A percentile compares a stretch with the other conserved stretches of the same genome.
phyloP scores from a whole-genome alignment of 2,888 invertebrate species.

The Agriopis aurantiaria region DNA sequence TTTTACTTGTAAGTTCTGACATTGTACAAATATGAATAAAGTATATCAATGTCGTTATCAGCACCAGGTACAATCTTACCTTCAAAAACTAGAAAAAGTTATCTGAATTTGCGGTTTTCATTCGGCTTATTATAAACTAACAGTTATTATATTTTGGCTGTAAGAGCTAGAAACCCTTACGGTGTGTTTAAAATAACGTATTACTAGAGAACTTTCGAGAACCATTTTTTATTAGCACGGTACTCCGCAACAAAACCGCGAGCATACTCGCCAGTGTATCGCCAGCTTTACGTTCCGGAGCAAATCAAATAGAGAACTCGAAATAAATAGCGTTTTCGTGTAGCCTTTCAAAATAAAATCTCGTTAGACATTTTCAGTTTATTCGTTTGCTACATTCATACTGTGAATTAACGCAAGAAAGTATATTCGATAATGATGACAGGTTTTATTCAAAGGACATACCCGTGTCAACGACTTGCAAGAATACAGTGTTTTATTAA shows the following conservation, averaged over 20 bases:
- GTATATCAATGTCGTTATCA: too few species aligned
- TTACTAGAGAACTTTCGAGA: too few species aligned
- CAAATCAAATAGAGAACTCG: slow-evolving; percentile 68
- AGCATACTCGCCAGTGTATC: slow-evolving; percentile 6
- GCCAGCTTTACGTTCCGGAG: slow-evolving; percentile 47
- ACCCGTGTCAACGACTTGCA: slow-evolving; percentile 6
- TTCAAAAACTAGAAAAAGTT: too few species aligned
- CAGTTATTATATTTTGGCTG: too few species aligned
- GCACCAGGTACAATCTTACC: too few species aligned
- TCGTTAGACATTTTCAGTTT: slow-evolving; percentile 67
- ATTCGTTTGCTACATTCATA: slow-evolving; percentile 54
- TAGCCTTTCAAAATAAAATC: slow-evolving; percentile 68
- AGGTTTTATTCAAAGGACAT: slow-evolving; percentile 32
- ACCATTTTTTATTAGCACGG: too few species aligned
- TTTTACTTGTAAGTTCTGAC: too few species aligned
- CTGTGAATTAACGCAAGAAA: slow-evolving; percentile 50
- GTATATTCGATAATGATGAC: slow-evolving; percentile 50
- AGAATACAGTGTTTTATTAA: slow-evolving; percentile 2
- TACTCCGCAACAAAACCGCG: not conserved
- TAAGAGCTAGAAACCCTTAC: too few species aligned
- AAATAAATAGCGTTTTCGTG: slow-evolving; percentile 69
- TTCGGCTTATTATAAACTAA: too few species aligned
- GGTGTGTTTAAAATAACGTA: too few species aligned
- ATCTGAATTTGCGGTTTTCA: too few species aligned
- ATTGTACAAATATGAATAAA: too few species aligned